Evolutionary conservation across 2,888 invertebrate species (phyloP).

Genomic region (Escarpia spicata): DNA sequence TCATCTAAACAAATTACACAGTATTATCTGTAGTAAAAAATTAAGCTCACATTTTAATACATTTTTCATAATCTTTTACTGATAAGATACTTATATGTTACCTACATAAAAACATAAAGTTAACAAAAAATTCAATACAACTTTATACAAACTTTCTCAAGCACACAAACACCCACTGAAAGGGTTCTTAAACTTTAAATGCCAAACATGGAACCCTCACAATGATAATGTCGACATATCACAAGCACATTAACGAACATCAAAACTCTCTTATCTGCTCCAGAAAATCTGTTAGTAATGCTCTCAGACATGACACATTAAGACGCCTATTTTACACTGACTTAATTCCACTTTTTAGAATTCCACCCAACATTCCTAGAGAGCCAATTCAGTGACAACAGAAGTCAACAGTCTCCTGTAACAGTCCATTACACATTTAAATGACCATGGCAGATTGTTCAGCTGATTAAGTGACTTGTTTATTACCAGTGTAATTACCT

Average conservation of each 20-base stretch:
- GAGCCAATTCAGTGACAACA: neutral
- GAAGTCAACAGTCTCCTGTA: neutral
- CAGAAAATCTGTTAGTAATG: neutral
- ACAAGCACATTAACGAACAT: neutral
- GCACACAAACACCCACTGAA: no score
- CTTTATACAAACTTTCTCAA: no score
- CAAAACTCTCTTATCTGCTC: neutral
- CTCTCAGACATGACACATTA: neutral
- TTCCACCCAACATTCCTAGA: neutral
- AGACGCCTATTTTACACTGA: neutral
- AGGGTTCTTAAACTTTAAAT: neutral
- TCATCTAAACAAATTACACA: no score
- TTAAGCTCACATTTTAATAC: no score
- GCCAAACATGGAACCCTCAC: neutral
- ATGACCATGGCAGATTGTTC: neutral
- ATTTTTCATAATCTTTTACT: no score
- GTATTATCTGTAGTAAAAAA: no score
- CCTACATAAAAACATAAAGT: no score
- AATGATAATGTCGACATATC: neutral
- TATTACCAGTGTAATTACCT: neutral
- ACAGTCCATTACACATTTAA: neutral
- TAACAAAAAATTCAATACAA: no score
- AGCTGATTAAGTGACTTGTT: slow-evolving; percentile 1
- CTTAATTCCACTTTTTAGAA: neutral
- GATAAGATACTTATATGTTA: no score